These are phyloP conservation scores for Choreutis nemorana DNA, from an alignment of 2,888 invertebrate genomes.

Conservation along the genomic window DNA sequence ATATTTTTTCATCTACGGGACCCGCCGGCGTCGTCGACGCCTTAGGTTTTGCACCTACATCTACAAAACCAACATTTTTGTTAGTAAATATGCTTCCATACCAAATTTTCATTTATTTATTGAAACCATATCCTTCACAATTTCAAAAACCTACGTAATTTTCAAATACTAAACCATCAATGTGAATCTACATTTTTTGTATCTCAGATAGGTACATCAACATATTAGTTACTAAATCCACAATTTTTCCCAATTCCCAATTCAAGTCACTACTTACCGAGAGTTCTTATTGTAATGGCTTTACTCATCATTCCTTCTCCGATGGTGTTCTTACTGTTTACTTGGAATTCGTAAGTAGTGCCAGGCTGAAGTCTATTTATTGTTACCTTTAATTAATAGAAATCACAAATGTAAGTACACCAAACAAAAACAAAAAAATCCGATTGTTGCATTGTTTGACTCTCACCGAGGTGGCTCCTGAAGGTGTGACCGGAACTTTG, in stretches of 20 bases:
- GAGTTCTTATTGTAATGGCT: conserved; percentile 86
- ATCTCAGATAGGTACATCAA: no score
- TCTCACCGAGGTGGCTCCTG: conserved; percentile 77
- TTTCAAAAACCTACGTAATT: no score
- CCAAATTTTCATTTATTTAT: no score
- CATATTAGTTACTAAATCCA: background rate
- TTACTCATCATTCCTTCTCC: conserved; percentile 97
- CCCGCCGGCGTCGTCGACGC: conserved; percentile 67
- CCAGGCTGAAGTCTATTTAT: conserved; percentile 90
- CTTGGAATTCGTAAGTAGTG: conserved; percentile 95
- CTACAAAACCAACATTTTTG: conserved; percentile 64
- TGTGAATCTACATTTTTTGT: no score
- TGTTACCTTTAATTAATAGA: conserved; percentile 68
- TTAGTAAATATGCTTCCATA: no score
- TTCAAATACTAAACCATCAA: no score
- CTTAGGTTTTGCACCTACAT: conserved; percentile 66
- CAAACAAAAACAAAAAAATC: background rate
- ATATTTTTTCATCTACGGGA: conserved; percentile 69
- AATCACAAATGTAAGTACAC: background rate
- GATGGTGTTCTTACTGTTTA: conserved; percentile 91
- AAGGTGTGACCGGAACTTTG: conserved; percentile 91
- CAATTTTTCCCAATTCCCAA: background rate
- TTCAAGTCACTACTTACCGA: no score
- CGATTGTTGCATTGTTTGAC: background rate
- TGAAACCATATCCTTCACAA: no score